Evolutionary conservation across 2,113 vertebrate genomes (phyloP).

Genomic region (Pseudopodoces humilis): DNA sequence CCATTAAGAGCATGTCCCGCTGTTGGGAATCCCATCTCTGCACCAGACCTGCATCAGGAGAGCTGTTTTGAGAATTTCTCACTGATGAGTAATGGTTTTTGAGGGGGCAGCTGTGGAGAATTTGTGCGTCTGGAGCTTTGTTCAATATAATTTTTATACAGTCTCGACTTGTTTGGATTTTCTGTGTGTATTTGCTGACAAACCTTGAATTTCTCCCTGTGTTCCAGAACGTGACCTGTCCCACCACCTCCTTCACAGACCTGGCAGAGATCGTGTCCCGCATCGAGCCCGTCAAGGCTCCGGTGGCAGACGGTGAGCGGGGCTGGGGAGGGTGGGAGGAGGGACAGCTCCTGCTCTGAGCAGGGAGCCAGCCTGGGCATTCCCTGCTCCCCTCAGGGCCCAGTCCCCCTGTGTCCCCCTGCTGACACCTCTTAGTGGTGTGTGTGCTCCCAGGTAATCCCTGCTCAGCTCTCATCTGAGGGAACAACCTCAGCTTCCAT

Average conservation of each 20-base stretch:
- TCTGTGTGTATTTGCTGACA: background rate
- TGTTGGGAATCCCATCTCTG: background rate
- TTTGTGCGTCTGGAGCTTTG: background rate
- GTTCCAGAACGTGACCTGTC: slow-evolving; percentile 85
- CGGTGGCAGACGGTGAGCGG: slow-evolving; percentile 79
- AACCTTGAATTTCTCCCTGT: background rate
- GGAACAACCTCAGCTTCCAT: background rate
- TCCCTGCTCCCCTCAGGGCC: background rate
- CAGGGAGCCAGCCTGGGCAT: background rate
- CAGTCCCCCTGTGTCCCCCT: fast-evolving
- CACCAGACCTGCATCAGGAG: background rate
- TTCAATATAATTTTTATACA: background rate
- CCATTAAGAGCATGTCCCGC: background rate
- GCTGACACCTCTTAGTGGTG: background rate
- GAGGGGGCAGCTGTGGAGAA: background rate
- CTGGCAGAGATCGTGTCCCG: slow-evolving; percentile 93
- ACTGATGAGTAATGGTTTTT: background rate
- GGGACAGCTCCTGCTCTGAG: background rate
- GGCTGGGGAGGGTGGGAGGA: background rate
- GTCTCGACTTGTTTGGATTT: background rate
- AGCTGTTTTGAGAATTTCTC: background rate
- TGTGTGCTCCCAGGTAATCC: background rate
- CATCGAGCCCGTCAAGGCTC: slow-evolving; percentile 85
- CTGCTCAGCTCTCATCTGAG: background rate
- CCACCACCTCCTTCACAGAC: slow-evolving; percentile 93